phyloP scores from a whole-genome alignment of 1,140 invertebrate genomes.

The Archegozetes longisetosus region DNA sequence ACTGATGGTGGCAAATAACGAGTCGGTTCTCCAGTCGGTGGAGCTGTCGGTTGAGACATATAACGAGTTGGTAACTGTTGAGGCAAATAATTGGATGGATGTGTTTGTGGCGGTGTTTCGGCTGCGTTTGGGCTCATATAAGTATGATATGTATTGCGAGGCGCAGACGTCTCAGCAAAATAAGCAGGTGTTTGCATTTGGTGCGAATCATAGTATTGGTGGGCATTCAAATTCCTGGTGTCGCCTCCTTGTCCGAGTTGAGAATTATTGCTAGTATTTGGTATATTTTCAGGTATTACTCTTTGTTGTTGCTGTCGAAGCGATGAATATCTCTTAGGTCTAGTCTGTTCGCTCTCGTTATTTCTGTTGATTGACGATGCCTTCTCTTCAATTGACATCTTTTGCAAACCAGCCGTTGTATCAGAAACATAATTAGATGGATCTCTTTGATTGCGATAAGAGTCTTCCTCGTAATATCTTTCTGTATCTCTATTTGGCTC shows the following conservation, averaged over 20 bases:
- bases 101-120: background rate
- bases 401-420: background rate
- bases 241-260: background rate
- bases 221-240: background rate
- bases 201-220: background rate
- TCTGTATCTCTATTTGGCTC: background rate
- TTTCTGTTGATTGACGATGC: background rate
- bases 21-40: background rate
- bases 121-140: background rate
- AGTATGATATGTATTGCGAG: background rate
- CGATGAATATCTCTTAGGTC: conserved; percentile 57
- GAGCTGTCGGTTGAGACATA: background rate
- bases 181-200: background rate
- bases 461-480: background rate
- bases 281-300: conserved; percentile 2
- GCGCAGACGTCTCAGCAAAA: background rate
- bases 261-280: background rate
- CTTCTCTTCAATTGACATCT: background rate
- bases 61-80: background rate
- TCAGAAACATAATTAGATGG: background rate
- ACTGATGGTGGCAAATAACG: background rate
- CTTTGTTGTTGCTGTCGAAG: conserved; percentile 37
- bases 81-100: background rate
- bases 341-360: conserved; percentile 23
- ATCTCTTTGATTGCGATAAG: background rate